These are phyloP conservation scores for Lates calcarifer DNA, from an alignment of 2,113 vertebrate species.

Conservation along the genomic window DNA sequence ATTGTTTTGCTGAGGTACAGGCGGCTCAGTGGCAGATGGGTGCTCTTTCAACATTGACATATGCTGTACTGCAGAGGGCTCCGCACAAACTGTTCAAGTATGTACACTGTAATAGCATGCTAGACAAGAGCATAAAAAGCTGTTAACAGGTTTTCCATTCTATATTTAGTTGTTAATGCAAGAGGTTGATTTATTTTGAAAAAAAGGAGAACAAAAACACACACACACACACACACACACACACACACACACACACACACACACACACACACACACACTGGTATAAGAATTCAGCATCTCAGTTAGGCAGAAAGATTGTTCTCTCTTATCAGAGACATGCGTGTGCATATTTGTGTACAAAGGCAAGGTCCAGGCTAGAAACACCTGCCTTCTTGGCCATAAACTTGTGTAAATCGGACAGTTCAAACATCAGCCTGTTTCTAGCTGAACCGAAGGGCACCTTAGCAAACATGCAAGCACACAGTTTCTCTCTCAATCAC, in stretches of 20 bases:
- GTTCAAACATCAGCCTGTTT: conserved; percentile 90
- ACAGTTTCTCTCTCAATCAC: conserved; percentile 19
- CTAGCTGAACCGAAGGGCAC: conserved; percentile 79
- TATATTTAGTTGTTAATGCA: conserved; percentile 25
- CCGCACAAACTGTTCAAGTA: conserved; percentile 73
- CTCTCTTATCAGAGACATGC: conserved; percentile 61
- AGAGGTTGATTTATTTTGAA: not conserved
- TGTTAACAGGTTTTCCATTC: conserved; percentile 19
- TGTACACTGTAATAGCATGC: conserved; percentile 45
- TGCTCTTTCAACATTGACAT: conserved; percentile 84
- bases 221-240: not conserved
- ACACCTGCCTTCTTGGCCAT: conserved; percentile 88
- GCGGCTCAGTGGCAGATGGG: conserved; percentile 87
- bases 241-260: not conserved
- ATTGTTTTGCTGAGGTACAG: conserved; percentile 82
- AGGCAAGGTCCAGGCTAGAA: conserved; percentile 84
- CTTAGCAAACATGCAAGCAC: conserved; percentile 84
- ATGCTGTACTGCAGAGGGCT: conserved; percentile 83
- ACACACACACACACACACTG: not conserved
- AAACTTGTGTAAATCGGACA: conserved; percentile 87
- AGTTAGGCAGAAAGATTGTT: conserved; percentile 31
- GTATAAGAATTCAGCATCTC: conserved; percentile 54
- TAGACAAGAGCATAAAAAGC: conserved; percentile 8
- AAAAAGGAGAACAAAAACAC: not conserved
- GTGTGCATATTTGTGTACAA: conserved; percentile 76